Evolutionary conservation across 2,797 vertebrate genomes (phyloP).

Genomic region (Melanitta fusca): DNA sequence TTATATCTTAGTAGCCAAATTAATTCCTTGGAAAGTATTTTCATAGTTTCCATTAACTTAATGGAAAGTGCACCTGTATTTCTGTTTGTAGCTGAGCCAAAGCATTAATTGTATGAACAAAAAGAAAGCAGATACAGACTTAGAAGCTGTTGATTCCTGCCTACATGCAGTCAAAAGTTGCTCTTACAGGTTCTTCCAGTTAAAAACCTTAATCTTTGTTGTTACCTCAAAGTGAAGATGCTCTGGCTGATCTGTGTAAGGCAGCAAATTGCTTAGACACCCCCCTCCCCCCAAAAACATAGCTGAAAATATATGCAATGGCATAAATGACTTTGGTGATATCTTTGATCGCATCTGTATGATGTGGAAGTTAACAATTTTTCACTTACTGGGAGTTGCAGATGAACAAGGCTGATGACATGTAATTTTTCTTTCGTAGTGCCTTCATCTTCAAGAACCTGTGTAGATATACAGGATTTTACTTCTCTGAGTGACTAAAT

Average conservation of each 20-base stretch:
- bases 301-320: neutral
- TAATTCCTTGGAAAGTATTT: conserved; percentile 69
- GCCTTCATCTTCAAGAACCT: neutral
- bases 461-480: neutral
- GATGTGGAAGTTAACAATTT: neutral
- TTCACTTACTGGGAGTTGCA: conserved; percentile 21
- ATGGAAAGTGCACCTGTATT: conserved; percentile 62
- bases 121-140: neutral
- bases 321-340: neutral
- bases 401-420: neutral
- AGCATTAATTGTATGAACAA: conserved; percentile 32
- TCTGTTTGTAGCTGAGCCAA: conserved; percentile 44
- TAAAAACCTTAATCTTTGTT: neutral
- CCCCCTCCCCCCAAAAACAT: neutral
- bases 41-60: conserved; percentile 67
- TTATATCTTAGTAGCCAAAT: conserved; percentile 53
- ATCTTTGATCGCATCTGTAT: neutral
- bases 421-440: neutral
- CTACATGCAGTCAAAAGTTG: conserved; percentile 1
- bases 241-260: neutral
- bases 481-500: neutral
- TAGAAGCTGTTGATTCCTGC: neutral
- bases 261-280: neutral
- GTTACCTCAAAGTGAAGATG: neutral
- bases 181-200: neutral